Evolutionary conservation across 2,888 invertebrate species (phyloP).

Genomic region (Cinara cedri): DNA sequence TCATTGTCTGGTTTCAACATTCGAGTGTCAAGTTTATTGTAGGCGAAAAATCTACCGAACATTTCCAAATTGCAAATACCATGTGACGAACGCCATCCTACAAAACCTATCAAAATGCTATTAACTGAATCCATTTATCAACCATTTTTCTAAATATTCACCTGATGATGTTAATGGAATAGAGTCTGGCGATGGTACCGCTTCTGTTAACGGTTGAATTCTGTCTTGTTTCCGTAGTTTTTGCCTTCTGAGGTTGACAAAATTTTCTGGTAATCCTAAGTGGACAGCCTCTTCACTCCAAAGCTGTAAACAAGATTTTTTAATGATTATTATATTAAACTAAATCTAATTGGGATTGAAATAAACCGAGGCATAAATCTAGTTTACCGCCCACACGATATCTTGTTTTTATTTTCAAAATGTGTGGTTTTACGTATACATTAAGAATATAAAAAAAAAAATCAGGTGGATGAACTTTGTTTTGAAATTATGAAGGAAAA

Average conservation of each 20-base stretch:
- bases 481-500: too few relatives aligned
- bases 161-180: conserved; percentile 43
- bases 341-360: not conserved
- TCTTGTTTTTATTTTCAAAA: too few relatives aligned
- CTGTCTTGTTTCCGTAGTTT: conserved; percentile 39
- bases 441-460: too few relatives aligned
- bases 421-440: too few relatives aligned
- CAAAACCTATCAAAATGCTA: conserved; percentile 61
- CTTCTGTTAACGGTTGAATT: conserved; percentile 30
- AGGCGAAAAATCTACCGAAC: conserved; percentile 61
- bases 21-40: conserved; percentile 19
- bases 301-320: conserved; percentile 10
- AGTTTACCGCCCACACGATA: too few relatives aligned
- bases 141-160: not conserved
- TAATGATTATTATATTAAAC: too few relatives aligned
- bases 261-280: conserved; percentile 43
- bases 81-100: conserved; percentile 65
- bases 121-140: not conserved
- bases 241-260: conserved; percentile 36
- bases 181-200: conserved; percentile 16
- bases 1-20: conserved; percentile 47
- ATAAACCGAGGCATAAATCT: too few relatives aligned
- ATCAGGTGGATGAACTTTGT: too few relatives aligned
- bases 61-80: conserved; percentile 64
- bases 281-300: conserved; percentile 43